These are phyloP conservation scores for Mesochorus sp. DNA, from an alignment of 2,888 invertebrate genomes.

Conservation along the genomic window DNA sequence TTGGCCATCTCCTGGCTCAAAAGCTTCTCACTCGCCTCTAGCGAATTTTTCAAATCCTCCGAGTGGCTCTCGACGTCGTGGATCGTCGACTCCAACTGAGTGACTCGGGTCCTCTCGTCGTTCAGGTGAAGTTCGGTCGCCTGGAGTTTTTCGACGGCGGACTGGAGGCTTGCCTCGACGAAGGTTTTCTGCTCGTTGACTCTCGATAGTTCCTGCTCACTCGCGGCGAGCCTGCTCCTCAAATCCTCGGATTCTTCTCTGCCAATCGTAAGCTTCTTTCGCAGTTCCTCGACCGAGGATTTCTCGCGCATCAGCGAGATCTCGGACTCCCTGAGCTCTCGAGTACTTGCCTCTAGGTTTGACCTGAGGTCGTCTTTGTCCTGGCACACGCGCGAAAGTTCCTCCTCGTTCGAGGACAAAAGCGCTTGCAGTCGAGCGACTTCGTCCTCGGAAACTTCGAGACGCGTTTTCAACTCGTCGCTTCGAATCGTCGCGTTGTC, in stretches of 20 bases:
- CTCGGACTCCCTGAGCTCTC: conserved; percentile 48
- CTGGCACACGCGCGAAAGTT: conserved; percentile 29
- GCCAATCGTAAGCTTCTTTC: neutral
- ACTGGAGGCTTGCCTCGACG: conserved; percentile 43
- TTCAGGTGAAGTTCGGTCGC: conserved; percentile 56
- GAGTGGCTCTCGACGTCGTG: neutral
- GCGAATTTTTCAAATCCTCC: neutral
- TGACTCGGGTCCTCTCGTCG: conserved; percentile 50
- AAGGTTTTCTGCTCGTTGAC: conserved; percentile 54
- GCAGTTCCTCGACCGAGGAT: conserved; percentile 10
- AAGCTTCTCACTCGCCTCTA: conserved; percentile 3
- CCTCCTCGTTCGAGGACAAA: conserved; percentile 54
- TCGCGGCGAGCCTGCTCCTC: neutral
- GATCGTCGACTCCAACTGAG: conserved; percentile 47
- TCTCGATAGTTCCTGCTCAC: conserved; percentile 46
- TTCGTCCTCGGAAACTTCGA: conserved; percentile 38
- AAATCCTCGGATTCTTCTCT: conserved; percentile 49
- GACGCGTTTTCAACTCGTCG: neutral
- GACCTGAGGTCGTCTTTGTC: conserved; percentile 51
- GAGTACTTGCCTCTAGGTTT: conserved; percentile 37
- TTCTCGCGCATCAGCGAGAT: conserved; percentile 51
- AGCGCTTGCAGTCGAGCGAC: conserved; percentile 57
- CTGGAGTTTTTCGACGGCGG: conserved; percentile 49
- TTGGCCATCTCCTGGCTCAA: conserved; percentile 11
- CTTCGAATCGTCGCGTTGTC: conserved; percentile 39